Percentiles rank a stretch among this genome's conserved stretches.
Conservation (phyloP, 2,888 invertebrate species). For the Rhorus exstirpatorius region DNA sequence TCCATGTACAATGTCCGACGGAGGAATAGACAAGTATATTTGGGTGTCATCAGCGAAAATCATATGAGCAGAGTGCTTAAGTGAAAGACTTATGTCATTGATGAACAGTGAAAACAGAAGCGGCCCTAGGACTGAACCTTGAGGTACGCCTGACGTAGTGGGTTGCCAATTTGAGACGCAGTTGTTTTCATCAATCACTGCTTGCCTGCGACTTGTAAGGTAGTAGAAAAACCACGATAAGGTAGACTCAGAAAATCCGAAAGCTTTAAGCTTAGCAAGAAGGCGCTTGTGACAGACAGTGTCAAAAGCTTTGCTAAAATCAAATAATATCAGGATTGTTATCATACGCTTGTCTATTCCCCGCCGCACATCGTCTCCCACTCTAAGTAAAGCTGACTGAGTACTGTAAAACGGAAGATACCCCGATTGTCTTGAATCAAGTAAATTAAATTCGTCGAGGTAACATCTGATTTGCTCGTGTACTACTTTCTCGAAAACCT, state of each 20-base stretch:
- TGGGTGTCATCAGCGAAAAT: not conserved
- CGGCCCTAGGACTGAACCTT: not conserved
- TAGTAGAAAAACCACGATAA: conserved; percentile 5
- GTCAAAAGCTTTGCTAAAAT: conserved; percentile 47
- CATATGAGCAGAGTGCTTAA: not conserved
- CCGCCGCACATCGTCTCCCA: conserved; percentile 2
- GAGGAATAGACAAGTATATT: not conserved
- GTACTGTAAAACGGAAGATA: conserved; percentile 22
- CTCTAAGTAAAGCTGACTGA: conserved; percentile 6
- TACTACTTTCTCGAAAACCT: conserved; percentile 29
- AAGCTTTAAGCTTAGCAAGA: not conserved
- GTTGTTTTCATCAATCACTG: not conserved
- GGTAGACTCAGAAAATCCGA: not conserved
- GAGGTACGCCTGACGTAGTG: not conserved
- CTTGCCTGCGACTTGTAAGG: not conserved
- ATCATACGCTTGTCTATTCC: conserved; percentile 1
- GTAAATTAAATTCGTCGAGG: not conserved
- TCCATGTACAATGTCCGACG: not conserved
- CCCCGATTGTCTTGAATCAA: conserved; percentile 23
- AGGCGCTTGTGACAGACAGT: not conserved
- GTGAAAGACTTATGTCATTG: not conserved
- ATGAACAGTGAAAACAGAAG: not conserved
- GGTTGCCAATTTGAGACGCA: not conserved
- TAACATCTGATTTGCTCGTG: conserved; percentile 11
- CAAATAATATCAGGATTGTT: conserved; percentile 10